Evolutionary conservation across 2,113 vertebrate genomes (phyloP).

Genomic region (Perca schrenkii): DNA sequence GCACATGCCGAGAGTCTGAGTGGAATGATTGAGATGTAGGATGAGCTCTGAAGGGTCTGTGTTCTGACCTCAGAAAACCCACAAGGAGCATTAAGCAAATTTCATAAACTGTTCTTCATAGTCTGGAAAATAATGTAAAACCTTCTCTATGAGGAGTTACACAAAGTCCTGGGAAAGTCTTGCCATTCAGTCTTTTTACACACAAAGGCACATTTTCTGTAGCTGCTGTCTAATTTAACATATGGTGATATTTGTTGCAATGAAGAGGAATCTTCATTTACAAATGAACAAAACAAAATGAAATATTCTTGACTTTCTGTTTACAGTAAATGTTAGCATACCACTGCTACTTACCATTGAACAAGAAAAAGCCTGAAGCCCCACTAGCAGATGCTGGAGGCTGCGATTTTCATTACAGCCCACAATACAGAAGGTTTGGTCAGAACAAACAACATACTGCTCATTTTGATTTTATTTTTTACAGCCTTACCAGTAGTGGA

Average conservation of each 20-base stretch:
- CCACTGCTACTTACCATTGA: background rate
- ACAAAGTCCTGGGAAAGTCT: background rate
- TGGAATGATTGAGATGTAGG: constrained; percentile 67
- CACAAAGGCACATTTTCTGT: constrained; percentile 1
- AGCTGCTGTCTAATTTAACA: constrained; percentile 3
- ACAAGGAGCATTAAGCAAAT: constrained; percentile 6
- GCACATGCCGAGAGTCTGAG: constrained; percentile 55
- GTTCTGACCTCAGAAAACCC: constrained; percentile 54
- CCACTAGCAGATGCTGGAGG: constrained; percentile 14
- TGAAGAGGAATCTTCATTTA: constrained; percentile 3
- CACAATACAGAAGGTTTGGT: background rate
- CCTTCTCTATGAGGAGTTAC: background rate
- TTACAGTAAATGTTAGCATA: constrained; percentile 29
- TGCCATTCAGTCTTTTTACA: background rate
- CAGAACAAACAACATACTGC: constrained; percentile 26
- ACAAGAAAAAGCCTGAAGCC: background rate
- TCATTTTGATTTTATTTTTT: constrained; percentile 20
- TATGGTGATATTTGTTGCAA: background rate
- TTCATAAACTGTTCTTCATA: background rate
- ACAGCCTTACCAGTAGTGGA: background rate
- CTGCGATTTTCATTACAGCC: constrained; percentile 19
- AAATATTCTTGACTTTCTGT: constrained; percentile 10
- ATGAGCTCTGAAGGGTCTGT: constrained; percentile 41
- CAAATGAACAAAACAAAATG: background rate
- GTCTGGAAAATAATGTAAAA: background rate